Percentiles rank a stretch among this genome's conserved stretches.
phyloP scores from a whole-genome alignment of 2,888 invertebrate genomes.

The Schizotus pectinicornis region DNA sequence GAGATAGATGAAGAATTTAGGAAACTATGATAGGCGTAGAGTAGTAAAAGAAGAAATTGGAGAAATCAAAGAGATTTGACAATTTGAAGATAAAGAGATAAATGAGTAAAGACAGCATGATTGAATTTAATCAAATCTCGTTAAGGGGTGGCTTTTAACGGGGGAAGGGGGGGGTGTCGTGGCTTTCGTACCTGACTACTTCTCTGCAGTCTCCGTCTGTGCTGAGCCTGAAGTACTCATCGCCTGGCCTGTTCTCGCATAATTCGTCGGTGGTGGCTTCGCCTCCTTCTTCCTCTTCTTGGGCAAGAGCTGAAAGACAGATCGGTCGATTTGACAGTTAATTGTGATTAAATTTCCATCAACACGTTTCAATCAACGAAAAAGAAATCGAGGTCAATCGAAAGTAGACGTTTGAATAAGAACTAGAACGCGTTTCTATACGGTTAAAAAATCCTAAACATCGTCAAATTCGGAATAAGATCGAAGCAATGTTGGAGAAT shows the following conservation, averaged over 20 bases:
- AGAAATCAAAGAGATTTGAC: no score
- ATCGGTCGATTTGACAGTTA: constrained; percentile 13
- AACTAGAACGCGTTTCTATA: constrained; percentile 43
- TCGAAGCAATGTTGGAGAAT: background rate
- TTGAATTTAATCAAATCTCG: no score
- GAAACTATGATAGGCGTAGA: no score
- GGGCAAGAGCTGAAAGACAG: constrained; percentile 62
- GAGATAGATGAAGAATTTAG: no score
- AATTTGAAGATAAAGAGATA: no score
- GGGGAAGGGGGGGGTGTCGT: no score
- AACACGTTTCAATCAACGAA: constrained; percentile 18
- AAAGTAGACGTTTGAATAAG: constrained; percentile 39
- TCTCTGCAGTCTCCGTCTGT: constrained; percentile 89
- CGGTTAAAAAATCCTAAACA: constrained; percentile 9
- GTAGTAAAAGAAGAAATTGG: no score
- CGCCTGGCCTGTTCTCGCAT: constrained; percentile 86
- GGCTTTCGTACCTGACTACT: constrained; percentile 81
- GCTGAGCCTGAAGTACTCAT: constrained; percentile 88
- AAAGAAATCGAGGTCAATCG: constrained; percentile 45
- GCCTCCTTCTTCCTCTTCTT: constrained; percentile 70
- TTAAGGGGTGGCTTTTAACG: no score
- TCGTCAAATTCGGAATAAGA: background rate
- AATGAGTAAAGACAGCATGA: no score
- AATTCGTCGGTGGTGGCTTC: constrained; percentile 79
- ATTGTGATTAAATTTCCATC: constrained; percentile 17